Base-by-base conservation (phyloP, 2,113 vertebrate species). In the Lasiurus cinereus region DNA sequence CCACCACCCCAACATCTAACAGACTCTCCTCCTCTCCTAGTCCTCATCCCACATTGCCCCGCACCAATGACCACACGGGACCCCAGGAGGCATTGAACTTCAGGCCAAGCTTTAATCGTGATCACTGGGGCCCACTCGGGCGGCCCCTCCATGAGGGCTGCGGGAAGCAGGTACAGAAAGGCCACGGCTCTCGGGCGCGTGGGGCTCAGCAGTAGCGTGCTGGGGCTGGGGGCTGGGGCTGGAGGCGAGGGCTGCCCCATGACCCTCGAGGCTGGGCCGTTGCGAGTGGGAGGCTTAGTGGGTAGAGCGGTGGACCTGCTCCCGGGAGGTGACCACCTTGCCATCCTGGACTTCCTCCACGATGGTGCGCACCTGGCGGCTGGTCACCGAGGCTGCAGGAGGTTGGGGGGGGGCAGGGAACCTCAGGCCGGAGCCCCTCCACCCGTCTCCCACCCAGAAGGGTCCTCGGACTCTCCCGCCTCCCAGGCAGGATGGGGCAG, bases 341-440 rank as follows among this genome's bases (percentile, higher is more conserved):
- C 98, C 98, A 0, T 98, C 98, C 97, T 98, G 98, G 0, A 98
- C 97, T 7, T 98, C 98, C 97, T 98, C 98, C 22, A 98, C 92
- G 15, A 98, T 98, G 0, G 98, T 98, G 88, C 98, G 96, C 83
- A 98, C 98, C 59, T 98, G 98, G 2, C 96, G 97, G 33, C 96
- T 98, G 11, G 98, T 98, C 33, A 96, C 73, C 0, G 73, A 15
- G 29, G 56, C 97, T 96, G 19, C 1, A 1, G 59, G 33, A 0
- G 0, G 5, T 9, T 56, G 36, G 39, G 70, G 12, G 27, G 70
- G 15, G 46, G 48, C 29, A 16, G 36, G 16, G 29, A 39, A 29
- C 2, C 18, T 77, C 84, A 52, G 36, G 12, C 73, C 1, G 0
- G 36, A 59, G 33, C 18, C 62, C 15, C 21, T 29, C 31, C 36